Evolutionary conservation across 2,888 invertebrate species (phyloP).

Genomic region (Mesorhabditis spiculigera): DNA sequence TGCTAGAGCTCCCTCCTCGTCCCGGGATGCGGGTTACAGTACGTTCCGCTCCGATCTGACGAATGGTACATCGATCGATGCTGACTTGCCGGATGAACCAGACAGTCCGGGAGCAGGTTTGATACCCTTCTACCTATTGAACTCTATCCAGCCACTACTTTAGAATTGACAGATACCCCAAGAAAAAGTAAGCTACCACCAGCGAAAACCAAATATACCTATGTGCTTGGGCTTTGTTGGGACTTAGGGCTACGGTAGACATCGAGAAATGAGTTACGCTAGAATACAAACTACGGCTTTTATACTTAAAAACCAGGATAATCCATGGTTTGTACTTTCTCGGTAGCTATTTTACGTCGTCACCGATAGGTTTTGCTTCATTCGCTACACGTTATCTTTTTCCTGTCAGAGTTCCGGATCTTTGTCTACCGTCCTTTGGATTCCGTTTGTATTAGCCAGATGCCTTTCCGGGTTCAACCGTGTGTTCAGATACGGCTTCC

Average conservation of each 20-base stretch:
- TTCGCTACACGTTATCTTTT: neutral
- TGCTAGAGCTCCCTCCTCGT: slow-evolving; percentile 8
- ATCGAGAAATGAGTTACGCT: too few species aligned
- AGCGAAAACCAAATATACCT: too few species aligned
- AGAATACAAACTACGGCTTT: too few species aligned
- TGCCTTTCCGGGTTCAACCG: neutral
- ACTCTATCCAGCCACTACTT: too few species aligned
- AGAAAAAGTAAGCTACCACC: too few species aligned
- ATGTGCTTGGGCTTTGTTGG: too few species aligned
- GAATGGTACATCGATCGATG: neutral
- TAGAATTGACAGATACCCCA: too few species aligned
- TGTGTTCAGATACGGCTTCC: slow-evolving; percentile 34
- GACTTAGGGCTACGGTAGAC: too few species aligned
- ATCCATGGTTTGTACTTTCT: too few species aligned
- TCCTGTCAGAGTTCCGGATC: slow-evolving; percentile 2
- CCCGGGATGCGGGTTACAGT: slow-evolving; percentile 11
- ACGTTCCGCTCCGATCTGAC: neutral
- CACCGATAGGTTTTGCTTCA: too few species aligned
- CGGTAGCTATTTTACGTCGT: too few species aligned
- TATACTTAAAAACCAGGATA: too few species aligned
- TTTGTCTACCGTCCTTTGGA: slow-evolving; percentile 6
- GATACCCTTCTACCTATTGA: neutral
- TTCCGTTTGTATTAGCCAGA: slow-evolving; percentile 10
- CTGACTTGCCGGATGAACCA: slow-evolving; percentile 15
- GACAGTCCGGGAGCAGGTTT: slow-evolving; percentile 28